These are phyloP conservation scores for Macrosiphum euphorbiae DNA, from an alignment of 2,888 invertebrate genomes.

Conservation along the genomic window DNA sequence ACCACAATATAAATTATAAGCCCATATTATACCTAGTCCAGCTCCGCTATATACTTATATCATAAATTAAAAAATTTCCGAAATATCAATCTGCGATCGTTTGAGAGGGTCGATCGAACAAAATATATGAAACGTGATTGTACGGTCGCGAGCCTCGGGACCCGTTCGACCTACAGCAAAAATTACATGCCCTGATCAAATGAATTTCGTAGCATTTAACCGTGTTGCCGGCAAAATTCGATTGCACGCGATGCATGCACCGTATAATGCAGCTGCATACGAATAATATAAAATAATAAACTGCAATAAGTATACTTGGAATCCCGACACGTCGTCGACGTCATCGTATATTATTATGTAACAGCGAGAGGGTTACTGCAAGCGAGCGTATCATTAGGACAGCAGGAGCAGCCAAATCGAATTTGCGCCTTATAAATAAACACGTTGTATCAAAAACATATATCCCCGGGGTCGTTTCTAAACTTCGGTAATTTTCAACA, in stretches of 20 bases:
- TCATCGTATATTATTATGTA: neutral
- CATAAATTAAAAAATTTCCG: neutral
- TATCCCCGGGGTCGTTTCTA: constrained; percentile 33
- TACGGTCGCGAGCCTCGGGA: neutral
- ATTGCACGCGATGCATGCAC: neutral
- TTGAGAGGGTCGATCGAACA: neutral
- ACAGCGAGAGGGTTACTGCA: neutral
- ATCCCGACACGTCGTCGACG: neutral
- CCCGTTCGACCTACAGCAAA: neutral
- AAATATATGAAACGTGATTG: neutral
- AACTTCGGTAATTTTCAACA: constrained; percentile 42
- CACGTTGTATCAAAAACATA: constrained; percentile 28
- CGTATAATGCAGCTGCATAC: neutral
- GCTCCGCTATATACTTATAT: neutral
- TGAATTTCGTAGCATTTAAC: neutral
- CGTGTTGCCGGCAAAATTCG: neutral
- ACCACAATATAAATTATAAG: neutral
- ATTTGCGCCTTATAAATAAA: constrained; percentile 38
- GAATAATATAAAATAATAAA: neutral
- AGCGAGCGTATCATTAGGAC: neutral
- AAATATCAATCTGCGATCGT: neutral
- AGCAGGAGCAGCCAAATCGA: constrained; percentile 22
- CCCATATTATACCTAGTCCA: too few species aligned
- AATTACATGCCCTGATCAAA: neutral
- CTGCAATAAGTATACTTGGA: neutral